Percentiles rank a stretch among this genome's conserved stretches.
Conservation (phyloP, 2,113 vertebrate genomes). For the Tretioscincus oriximinensis region DNA sequence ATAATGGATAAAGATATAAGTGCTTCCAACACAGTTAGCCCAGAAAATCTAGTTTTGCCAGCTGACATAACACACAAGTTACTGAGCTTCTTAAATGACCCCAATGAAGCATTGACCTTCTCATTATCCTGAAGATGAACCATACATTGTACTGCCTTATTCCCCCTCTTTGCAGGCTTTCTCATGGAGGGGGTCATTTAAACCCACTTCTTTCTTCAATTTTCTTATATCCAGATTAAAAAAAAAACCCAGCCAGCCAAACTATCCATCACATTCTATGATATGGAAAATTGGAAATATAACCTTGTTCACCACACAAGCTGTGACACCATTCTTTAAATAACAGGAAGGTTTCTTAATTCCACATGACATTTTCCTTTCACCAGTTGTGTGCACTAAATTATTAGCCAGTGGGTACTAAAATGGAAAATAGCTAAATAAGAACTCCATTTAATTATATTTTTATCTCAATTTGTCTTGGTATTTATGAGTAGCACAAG, state of each 20-base stretch:
- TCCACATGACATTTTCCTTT: constrained; percentile 32
- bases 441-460: constrained; percentile 49
- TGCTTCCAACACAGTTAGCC: too few relatives aligned
- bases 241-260: too few relatives aligned
- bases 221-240: not conserved
- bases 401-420: constrained; percentile 38
- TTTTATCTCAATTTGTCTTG: constrained; percentile 58
- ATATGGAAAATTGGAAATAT: not conserved
- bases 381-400: constrained; percentile 21
- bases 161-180: not conserved
- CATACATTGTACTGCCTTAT: not conserved
- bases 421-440: constrained; percentile 46
- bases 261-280: not conserved
- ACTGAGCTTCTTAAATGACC: too few relatives aligned
- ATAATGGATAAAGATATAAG: too few relatives aligned
- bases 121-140: too few relatives aligned
- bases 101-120: too few relatives aligned
- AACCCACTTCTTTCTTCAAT: not conserved
- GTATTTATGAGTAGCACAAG: constrained; percentile 48
- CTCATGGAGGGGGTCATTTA: not conserved
- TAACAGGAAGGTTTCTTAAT: constrained; percentile 36
- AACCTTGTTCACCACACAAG: not conserved
- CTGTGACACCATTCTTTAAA: not conserved
- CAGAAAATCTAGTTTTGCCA: too few relatives aligned
- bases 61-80: too few relatives aligned